Evolutionary conservation across 2,888 invertebrate genomes (phyloP).

Genomic region (Himalopsyche kuldschensis): DNA sequence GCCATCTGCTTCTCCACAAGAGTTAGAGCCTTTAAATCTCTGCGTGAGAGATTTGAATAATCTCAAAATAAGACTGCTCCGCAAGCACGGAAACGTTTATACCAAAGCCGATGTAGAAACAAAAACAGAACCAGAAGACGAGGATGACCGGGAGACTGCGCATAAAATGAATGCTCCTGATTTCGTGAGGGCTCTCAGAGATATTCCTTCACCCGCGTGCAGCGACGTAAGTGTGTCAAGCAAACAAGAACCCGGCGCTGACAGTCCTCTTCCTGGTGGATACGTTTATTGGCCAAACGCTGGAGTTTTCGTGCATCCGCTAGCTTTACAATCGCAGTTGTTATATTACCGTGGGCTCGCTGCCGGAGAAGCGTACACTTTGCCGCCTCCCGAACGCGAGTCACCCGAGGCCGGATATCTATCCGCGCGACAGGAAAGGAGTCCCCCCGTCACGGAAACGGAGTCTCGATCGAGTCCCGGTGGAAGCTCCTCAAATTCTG

Average conservation of each 20-base stretch:
- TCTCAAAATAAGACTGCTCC: constrained; percentile 65
- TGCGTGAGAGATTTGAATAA: constrained; percentile 78
- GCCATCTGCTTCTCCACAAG: constrained; percentile 48
- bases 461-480: constrained; percentile 50
- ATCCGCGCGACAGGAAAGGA: constrained; percentile 45
- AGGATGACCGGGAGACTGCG: constrained; percentile 42
- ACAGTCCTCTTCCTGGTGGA: constrained; percentile 51
- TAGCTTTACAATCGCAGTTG: constrained; percentile 71
- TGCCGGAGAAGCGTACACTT: constrained; percentile 49
- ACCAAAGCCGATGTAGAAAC: constrained; percentile 58
- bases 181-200: constrained; percentile 47
- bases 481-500: constrained; percentile 49
- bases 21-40: constrained; percentile 75
- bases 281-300: constrained; percentile 73
- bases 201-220: constrained; percentile 46
- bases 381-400: constrained; percentile 51
- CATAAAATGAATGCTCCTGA: constrained; percentile 56
- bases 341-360: constrained; percentile 76
- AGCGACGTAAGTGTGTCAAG: constrained; percentile 41
- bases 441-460: constrained; percentile 47
- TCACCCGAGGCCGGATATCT: constrained; percentile 43
- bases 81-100: constrained; percentile 66
- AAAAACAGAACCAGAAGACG: constrained; percentile 58
- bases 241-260: constrained; percentile 48
- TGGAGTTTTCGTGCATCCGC: constrained; percentile 72